Evolutionary conservation across 2,113 vertebrate species (phyloP).

Genomic region (Notothenia rossii): DNA sequence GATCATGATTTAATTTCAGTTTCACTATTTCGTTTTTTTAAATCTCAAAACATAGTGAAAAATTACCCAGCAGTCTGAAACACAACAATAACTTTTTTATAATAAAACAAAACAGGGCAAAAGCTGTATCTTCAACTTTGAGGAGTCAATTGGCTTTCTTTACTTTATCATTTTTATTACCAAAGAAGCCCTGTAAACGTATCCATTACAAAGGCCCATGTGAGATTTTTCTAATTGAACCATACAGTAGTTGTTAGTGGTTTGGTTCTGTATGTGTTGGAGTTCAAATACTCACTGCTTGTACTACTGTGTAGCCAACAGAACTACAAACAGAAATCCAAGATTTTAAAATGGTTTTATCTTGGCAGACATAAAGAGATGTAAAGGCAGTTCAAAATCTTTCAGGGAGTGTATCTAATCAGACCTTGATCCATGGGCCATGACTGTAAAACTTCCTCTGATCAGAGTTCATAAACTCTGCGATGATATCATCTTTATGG

Average conservation of each 20-base stretch:
- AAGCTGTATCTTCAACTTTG: not conserved
- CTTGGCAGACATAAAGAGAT: not conserved
- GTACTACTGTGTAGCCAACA: too few species aligned
- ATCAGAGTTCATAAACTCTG: constrained; percentile 56
- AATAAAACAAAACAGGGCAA: not conserved
- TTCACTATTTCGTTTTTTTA: not conserved
- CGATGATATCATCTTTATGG: constrained; percentile 69
- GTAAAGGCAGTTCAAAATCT: not conserved
- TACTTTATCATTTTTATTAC: too few species aligned
- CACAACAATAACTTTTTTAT: not conserved
- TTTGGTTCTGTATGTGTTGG: too few species aligned
- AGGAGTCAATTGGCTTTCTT: not conserved
- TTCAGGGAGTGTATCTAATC: constrained; percentile 1
- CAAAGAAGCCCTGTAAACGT: too few species aligned
- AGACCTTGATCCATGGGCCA: constrained; percentile 60
- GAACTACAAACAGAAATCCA: not conserved
- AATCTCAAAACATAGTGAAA: not conserved
- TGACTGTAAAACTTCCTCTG: constrained; percentile 16
- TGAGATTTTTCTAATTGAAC: too few species aligned
- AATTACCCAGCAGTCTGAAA: not conserved
- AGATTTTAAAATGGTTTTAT: not conserved
- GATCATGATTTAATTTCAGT: not conserved
- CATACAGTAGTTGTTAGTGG: too few species aligned
- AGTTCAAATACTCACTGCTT: too few species aligned
- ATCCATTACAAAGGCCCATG: too few species aligned